Evolutionary conservation across 2,888 invertebrate species (phyloP), one percentile per base, ranked within the genome.

Genomic region (Leucophenga maculata): DNA sequence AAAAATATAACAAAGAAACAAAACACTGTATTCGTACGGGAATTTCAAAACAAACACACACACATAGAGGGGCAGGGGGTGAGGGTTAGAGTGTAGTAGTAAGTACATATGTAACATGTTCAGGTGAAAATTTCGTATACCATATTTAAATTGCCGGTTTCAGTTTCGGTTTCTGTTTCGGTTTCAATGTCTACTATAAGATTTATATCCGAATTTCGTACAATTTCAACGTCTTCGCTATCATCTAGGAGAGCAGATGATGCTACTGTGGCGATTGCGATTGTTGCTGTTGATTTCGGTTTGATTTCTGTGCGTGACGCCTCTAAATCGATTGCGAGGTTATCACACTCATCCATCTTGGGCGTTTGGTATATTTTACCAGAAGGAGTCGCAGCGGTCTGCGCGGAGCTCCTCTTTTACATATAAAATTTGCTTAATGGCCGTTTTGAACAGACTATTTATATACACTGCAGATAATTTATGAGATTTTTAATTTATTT

Each of bases 311-410:
- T 68, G 66, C 65, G 59, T 55, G 60, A 22, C 44, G 80, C 82
- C 83, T 85, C 86, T 85, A 87, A 77, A 81, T 86, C 85, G 81
- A 87, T 86, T 81, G 87, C 84, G 83, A 86, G 86, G 83, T 89
- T 89, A 84, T 89, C 88, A 85, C 89, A 89, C 86, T 88, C 88
- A 88, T 89, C 89, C 89, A 89, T 89, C 83, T 88, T 89, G 87
- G 81, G 83, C 74, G 79, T 81, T 26, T 64, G 46, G 48, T 64
- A 32, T 46, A 20, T 13, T 44, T 48, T 14, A 4, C 26, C 20
- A 79, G 77, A 54, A 75, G 85, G 74, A 39, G 39, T 39, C 72
- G 77, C 85, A 86, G 85, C 85, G 77, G 16, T 55, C 68, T 70
- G 77, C 75, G 85, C 84, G 84, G 78, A 83, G 77, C 77, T 72